phyloP scores from a whole-genome alignment of 1,140 invertebrate species.

The Scaptodrosophila lebanonensis region DNA sequence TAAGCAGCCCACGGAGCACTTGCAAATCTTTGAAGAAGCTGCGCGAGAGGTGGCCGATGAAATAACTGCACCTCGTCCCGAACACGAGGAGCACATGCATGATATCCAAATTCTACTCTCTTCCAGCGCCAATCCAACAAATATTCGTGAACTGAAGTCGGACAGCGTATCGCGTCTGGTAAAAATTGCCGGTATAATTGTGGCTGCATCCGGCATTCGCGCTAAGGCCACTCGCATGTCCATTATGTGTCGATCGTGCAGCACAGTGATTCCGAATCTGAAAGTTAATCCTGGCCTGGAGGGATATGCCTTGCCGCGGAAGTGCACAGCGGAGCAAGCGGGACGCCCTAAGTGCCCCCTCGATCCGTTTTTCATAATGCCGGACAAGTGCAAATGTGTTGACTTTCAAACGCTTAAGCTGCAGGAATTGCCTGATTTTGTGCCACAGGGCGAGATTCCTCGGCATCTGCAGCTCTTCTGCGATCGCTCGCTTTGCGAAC shows the following conservation, averaged over 20 bases:
- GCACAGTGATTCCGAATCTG: conserved; percentile 92
- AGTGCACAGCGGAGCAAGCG: conserved; percentile 95
- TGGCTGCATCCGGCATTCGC: conserved; percentile 94
- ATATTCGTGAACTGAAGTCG: conserved; percentile 93
- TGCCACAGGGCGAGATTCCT: conserved; percentile 99
- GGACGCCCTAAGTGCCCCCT: conserved; percentile 94
- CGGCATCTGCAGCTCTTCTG: conserved; percentile 96
- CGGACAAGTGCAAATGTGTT: conserved; percentile 97
- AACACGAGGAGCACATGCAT: conserved; percentile 92
- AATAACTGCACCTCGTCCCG: conserved; percentile 92
- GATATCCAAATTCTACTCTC: conserved; percentile 96
- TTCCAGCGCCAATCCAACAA: conserved; percentile 89
- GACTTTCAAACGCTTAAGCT: conserved; percentile 92
- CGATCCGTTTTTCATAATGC: conserved; percentile 98
- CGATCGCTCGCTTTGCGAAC: conserved; percentile 96
- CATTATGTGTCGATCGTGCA: conserved; percentile 96
- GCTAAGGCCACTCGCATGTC: conserved; percentile 97
- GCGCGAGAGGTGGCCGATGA: conserved; percentile 98
- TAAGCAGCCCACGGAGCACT: conserved; percentile 94
- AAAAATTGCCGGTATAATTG: conserved; percentile 97
- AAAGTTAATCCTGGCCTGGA: conserved; percentile 96
- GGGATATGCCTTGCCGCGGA: conserved; percentile 96
- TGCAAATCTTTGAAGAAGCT: conserved; percentile 97
- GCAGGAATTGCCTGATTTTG: conserved; percentile 97
- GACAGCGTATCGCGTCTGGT: conserved; percentile 94